Conservation (phyloP, 2,113 vertebrate species). For the Phrynocephalus versicolor region DNA sequence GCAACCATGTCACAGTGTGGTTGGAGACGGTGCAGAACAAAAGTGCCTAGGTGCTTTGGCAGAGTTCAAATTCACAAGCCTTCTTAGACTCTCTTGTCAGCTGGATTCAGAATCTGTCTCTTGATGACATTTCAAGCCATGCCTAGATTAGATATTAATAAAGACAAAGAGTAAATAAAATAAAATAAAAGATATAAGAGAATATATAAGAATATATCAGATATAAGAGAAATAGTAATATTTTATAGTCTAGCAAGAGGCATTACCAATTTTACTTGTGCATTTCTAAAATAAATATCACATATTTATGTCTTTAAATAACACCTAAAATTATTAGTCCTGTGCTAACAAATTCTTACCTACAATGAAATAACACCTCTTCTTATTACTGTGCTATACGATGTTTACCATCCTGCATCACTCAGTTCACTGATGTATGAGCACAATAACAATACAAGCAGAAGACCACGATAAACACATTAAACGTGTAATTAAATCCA, state of each 20-base stretch:
- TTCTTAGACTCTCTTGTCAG: neutral
- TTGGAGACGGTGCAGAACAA: constrained; percentile 29
- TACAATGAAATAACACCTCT: neutral
- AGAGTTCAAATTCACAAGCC: rapidly evolving
- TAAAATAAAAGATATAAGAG: neutral
- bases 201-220: neutral
- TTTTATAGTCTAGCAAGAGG: neutral
- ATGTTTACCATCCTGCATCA: neutral
- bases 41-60: neutral
- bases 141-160: neutral
- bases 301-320: neutral
- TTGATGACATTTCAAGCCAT: constrained; percentile 36
- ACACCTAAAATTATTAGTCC: neutral
- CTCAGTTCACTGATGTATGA: neutral
- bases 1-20: constrained; percentile 1
- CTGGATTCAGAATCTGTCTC: constrained; percentile 32
- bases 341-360: neutral
- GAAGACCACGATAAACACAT: too few relatives aligned
- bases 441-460: too few relatives aligned
- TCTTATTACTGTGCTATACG: neutral
- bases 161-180: neutral
- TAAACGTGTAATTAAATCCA: too few relatives aligned
- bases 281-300: too few relatives aligned
- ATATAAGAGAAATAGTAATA: neutral
- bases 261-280: neutral